Evolutionary conservation across 2,113 vertebrate genomes (phyloP), one percentile per base, ranked within the genome.

Genomic region (Caranx ignobilis): DNA sequence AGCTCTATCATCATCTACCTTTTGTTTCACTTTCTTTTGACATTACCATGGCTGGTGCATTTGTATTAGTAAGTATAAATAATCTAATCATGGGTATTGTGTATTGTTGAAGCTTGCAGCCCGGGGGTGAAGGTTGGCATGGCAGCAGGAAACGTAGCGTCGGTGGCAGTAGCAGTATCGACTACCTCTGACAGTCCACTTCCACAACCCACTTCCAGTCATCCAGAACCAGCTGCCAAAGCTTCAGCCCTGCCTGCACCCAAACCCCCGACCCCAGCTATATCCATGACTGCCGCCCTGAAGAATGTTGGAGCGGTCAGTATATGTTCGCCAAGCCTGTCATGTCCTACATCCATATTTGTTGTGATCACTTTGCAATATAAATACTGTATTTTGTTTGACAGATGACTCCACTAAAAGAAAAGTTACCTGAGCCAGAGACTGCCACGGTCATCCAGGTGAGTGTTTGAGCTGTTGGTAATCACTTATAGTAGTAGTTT

Each of bases 281-380:
- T 99, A 90, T 98, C 98, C 79, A 96, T 99, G 95, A 97, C 98
- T 18, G 96, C 96, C 64, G 98, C 98, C 63, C 93, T 99, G 92
- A 97, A 97, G 93, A 96, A 98, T 78, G 97, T 99, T 54, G 96
- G 97, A 72, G 94, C 94, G 86, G 97, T 99, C 95, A 92, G 97
- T 97, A 67, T 57, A 75, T 13, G 7, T 71, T 55, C 43, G 9
- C 34, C 18, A 34, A 71, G 2, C 60, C 41, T n/a, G 10, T 71
- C 21, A 52, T 50, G 62, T 21, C 8, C 1, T 50, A 19, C 0
- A 0, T n/a, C 18, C 16, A 34, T 43, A 1, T 43, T 57, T 66
- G 1, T 61, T 71, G 11, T 63, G 6, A 26, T 41, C 26, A 5
- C 11, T 10, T 45, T 31, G 3, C 0, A 32, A 1, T 39, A 67